Percentiles rank a stretch among this genome's conserved stretches.
Evolutionary conservation across 2,888 invertebrate genomes (phyloP).

Genomic region (Drosophila mettleri): DNA sequence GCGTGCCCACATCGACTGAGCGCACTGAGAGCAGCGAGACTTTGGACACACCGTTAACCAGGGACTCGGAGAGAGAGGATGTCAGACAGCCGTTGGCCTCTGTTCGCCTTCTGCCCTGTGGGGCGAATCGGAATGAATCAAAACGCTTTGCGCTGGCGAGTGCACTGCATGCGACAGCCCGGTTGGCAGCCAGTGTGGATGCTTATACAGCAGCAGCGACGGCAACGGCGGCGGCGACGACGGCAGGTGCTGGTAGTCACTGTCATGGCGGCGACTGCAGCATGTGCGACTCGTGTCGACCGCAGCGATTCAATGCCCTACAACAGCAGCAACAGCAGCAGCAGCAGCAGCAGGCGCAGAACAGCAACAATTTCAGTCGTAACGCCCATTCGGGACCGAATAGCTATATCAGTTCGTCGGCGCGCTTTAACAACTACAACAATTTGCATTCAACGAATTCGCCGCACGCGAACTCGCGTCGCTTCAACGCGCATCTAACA

Average conservation of each 20-base stretch:
- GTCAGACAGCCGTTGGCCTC: slow-evolving; percentile 21
- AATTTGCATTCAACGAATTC: slow-evolving; percentile 69
- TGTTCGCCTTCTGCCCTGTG: slow-evolving; percentile 39
- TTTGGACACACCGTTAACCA: slow-evolving; percentile 55
- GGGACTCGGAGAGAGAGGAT: slow-evolving; percentile 34
- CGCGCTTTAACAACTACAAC: slow-evolving; percentile 67
- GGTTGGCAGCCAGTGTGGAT: slow-evolving; percentile 76
- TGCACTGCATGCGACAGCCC: slow-evolving; percentile 74
- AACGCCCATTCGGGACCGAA: slow-evolving; percentile 57
- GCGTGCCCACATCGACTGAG: slow-evolving; percentile 57
- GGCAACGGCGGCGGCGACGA: slow-evolving; percentile 51
- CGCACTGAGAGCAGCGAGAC: slow-evolving; percentile 76
- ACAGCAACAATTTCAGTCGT: slow-evolving; percentile 63
- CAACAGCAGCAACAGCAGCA: slow-evolving; percentile 28
- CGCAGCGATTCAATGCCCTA: slow-evolving; percentile 70
- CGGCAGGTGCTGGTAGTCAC: slow-evolving; percentile 30
- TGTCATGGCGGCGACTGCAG: slow-evolving; percentile 76
- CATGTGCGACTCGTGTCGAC: slow-evolving; percentile 84
- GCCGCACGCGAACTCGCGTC: slow-evolving; percentile 69
- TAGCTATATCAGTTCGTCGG: slow-evolving; percentile 59
- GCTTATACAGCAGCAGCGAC: slow-evolving; percentile 75
- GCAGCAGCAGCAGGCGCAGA: slow-evolving; percentile 20
- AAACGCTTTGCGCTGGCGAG: slow-evolving; percentile 62
- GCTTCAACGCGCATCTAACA: slow-evolving; percentile 68
- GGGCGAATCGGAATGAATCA: slow-evolving; percentile 23